Percentiles rank a stretch among this genome's conserved stretches.
These are phyloP conservation scores for Ctenomys sociabilis DNA, from an alignment of 2,113 vertebrate genomes.

Conservation along the genomic window DNA sequence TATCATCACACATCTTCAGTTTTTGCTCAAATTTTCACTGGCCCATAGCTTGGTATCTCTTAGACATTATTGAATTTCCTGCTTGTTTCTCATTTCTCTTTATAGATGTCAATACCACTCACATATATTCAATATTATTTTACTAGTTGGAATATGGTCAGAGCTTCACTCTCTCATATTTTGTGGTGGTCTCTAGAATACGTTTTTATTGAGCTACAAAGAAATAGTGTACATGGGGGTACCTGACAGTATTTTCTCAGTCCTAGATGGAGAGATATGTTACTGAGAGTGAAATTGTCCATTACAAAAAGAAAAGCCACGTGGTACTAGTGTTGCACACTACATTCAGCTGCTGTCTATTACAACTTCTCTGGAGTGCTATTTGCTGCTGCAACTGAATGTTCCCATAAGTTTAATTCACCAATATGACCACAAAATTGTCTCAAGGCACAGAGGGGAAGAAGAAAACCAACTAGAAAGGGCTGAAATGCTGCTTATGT, in stretches of 20 bases:
- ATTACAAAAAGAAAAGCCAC: slow-evolving; percentile 50
- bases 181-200: neutral
- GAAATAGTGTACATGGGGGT: neutral
- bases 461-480: slow-evolving; percentile 73
- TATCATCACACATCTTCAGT: neutral
- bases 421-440: slow-evolving; percentile 73
- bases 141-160: slow-evolving; percentile 1
- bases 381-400: slow-evolving; percentile 72
- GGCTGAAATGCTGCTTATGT: slow-evolving; percentile 59
- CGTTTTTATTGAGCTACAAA: neutral
- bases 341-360: slow-evolving; percentile 85
- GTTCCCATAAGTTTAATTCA: slow-evolving; percentile 80
- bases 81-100: neutral
- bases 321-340: slow-evolving; percentile 69
- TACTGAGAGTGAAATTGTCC: slow-evolving; percentile 77
- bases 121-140: slow-evolving; percentile 31
- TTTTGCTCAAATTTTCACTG: neutral
- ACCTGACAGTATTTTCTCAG: slow-evolving; percentile 42
- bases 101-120: neutral
- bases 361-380: slow-evolving; percentile 80
- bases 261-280: slow-evolving; percentile 69
- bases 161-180: neutral
- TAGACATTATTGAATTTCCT: neutral
- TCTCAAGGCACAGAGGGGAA: slow-evolving; percentile 81
- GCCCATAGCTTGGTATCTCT: neutral